Evolutionary conservation across 2,888 invertebrate species (phyloP).

Genomic region (Slavum lentiscoides): DNA sequence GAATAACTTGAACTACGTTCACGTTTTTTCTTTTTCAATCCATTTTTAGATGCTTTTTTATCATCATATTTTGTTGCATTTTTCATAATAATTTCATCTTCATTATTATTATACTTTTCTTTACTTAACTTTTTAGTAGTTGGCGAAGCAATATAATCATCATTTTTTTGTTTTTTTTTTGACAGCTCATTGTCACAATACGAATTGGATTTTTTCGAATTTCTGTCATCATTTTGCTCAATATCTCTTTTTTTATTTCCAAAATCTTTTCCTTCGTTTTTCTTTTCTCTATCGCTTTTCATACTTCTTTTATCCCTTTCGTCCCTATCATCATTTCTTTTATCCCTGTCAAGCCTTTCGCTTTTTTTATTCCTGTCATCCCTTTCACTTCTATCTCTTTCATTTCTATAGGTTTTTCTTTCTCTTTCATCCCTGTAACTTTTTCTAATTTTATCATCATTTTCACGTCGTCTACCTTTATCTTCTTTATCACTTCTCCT

Average conservation of each 20-base stretch:
- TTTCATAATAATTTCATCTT: slow-evolving; percentile 56
- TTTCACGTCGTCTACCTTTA: slow-evolving; percentile 46
- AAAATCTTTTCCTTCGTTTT: slow-evolving; percentile 54
- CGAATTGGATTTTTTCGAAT: slow-evolving; percentile 56
- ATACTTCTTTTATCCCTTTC: slow-evolving; percentile 47
- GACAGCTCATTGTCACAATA: slow-evolving; percentile 55
- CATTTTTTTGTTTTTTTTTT: slow-evolving; percentile 55
- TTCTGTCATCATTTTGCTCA: slow-evolving; percentile 60
- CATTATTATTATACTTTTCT: slow-evolving; percentile 51
- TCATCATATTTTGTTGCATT: slow-evolving; percentile 59
- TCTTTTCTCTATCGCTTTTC: slow-evolving; percentile 32
- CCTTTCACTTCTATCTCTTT: slow-evolving; percentile 33
- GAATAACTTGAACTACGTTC: slow-evolving; percentile 44
- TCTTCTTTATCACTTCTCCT: slow-evolving; percentile 43
- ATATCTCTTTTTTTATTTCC: slow-evolving; percentile 59
- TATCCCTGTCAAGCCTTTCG: slow-evolving; percentile 48
- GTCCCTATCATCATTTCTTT: slow-evolving; percentile 51
- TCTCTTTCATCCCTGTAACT: slow-evolving; percentile 51
- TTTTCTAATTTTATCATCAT: slow-evolving; percentile 51
- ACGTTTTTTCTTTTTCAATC: slow-evolving; percentile 57
- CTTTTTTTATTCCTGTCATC: slow-evolving; percentile 41
- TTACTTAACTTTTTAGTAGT: slow-evolving; percentile 53
- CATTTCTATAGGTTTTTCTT: slow-evolving; percentile 49
- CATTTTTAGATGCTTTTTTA: slow-evolving; percentile 60
- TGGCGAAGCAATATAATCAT: slow-evolving; percentile 56